A percentile compares a stretch with the other conserved stretches of the same genome.
Evolutionary conservation across 2,888 invertebrate genomes (phyloP).

Genomic region (Oscheius sp.): DNA sequence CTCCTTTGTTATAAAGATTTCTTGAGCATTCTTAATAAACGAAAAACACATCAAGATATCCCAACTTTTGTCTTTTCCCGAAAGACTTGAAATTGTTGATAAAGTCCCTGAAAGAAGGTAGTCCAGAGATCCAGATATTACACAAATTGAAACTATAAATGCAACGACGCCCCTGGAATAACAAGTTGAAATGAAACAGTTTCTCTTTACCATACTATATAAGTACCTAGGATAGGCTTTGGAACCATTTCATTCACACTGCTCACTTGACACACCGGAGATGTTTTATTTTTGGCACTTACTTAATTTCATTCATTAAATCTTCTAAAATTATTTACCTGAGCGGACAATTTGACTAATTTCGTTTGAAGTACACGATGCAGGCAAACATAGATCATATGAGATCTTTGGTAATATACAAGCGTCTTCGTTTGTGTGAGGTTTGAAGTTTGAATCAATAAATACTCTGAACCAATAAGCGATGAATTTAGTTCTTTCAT

Average conservation of each 20-base stretch:
- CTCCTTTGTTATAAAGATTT: conserved; percentile 36
- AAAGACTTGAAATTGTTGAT: not conserved
- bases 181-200: not conserved
- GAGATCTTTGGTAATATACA: conserved; percentile 1
- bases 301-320: not conserved
- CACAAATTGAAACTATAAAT: not conserved
- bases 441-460: not conserved
- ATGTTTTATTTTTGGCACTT: not conserved
- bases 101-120: not conserved
- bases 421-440: not conserved
- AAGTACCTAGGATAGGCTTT: not conserved
- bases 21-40: conserved; percentile 46
- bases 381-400: conserved; percentile 11
- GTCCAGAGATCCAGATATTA: conserved; percentile 8
- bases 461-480: conserved; percentile 2
- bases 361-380: not conserved
- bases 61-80: conserved; percentile 11
- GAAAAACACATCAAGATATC: conserved; percentile 47
- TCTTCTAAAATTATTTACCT: not conserved
- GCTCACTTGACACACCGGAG: not conserved
- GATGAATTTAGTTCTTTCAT: not conserved
- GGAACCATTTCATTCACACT: conserved; percentile 1
- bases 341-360: not conserved
- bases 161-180: not conserved
- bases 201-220: not conserved